Percentiles rank a stretch among this genome's conserved stretches.
phyloP scores from a whole-genome alignment of 2,888 invertebrate genomes.

The Polyommatus iphigenia region DNA sequence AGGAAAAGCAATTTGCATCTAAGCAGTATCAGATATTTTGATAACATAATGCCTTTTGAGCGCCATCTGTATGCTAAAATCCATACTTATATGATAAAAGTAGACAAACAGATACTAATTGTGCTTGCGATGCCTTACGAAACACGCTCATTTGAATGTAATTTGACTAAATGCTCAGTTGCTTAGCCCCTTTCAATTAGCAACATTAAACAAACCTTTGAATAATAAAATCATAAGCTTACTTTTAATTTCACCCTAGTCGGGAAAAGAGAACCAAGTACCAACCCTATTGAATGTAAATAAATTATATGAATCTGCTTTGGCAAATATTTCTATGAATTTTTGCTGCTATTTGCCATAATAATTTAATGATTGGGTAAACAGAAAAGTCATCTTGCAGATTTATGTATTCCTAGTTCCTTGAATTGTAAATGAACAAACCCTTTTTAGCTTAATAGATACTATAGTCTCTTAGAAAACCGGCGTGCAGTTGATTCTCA shows the following conservation, averaged over 20 bases:
- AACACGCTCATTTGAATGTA: too few relatives aligned
- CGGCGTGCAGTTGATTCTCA: too few relatives aligned
- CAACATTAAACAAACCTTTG: too few relatives aligned
- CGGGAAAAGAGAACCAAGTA: not conserved
- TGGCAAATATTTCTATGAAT: not conserved
- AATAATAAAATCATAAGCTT: too few relatives aligned
- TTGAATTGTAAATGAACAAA: not conserved
- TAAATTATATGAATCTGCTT: not conserved
- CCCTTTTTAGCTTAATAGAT: not conserved
- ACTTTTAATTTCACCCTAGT: not conserved
- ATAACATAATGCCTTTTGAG: too few relatives aligned
- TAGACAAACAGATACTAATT: too few relatives aligned
- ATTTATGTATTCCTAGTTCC: not conserved
- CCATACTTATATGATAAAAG: too few relatives aligned
- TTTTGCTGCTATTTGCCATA: not conserved
- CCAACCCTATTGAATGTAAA: not conserved
- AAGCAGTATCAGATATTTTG: too few relatives aligned
- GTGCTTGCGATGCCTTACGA: too few relatives aligned
- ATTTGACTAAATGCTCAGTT: too few relatives aligned
- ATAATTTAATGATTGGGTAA: slow-evolving; percentile 2
- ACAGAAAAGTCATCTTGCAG: not conserved
- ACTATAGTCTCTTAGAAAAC: not conserved
- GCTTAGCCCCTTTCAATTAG: too few relatives aligned
- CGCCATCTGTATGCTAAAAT: too few relatives aligned
- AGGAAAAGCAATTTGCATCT: not conserved